Conservation (phyloP, 1,140 invertebrate genomes). For the Drosophila parvula region DNA sequence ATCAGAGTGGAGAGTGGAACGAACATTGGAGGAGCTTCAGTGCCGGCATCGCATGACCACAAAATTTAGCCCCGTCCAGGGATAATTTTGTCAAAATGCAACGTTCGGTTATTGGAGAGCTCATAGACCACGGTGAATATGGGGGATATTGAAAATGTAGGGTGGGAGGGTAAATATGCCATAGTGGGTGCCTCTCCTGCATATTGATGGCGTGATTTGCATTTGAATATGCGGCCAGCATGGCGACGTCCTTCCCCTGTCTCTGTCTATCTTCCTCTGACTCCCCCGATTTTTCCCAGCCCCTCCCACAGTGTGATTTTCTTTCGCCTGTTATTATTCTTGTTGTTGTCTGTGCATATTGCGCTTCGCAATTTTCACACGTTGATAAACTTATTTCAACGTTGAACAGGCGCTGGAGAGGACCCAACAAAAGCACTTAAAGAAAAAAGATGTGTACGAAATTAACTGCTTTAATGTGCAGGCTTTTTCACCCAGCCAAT, state of each 20-base stretch:
- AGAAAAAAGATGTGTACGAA: constrained; percentile 10
- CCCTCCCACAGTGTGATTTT: neutral
- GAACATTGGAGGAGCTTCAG: constrained; percentile 1
- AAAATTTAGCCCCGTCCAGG: constrained; percentile 65
- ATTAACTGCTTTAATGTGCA: neutral
- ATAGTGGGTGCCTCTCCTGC: constrained; percentile 37
- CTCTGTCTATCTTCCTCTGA: neutral
- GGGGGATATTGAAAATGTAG: neutral
- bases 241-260: constrained; percentile 31
- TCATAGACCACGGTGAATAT: neutral
- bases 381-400: constrained; percentile 79
- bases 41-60: constrained; percentile 50
- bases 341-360: constrained; percentile 56
- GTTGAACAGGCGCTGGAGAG: constrained; percentile 44
- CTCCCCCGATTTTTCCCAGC: neutral
- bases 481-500: neutral
- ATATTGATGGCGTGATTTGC: constrained; percentile 82
- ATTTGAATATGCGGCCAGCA: constrained; percentile 73
- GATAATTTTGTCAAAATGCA: constrained; percentile 81
- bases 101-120: constrained; percentile 55
- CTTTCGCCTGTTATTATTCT: constrained; percentile 34
- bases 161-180: constrained; percentile 3
- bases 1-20: constrained; percentile 15
- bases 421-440: constrained; percentile 12
- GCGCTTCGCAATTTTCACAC: constrained; percentile 75